Percentiles rank a stretch among this genome's conserved stretches.
Evolutionary conservation across 2,888 invertebrate genomes (phyloP).

Genomic region (Acronicta aceris): DNA sequence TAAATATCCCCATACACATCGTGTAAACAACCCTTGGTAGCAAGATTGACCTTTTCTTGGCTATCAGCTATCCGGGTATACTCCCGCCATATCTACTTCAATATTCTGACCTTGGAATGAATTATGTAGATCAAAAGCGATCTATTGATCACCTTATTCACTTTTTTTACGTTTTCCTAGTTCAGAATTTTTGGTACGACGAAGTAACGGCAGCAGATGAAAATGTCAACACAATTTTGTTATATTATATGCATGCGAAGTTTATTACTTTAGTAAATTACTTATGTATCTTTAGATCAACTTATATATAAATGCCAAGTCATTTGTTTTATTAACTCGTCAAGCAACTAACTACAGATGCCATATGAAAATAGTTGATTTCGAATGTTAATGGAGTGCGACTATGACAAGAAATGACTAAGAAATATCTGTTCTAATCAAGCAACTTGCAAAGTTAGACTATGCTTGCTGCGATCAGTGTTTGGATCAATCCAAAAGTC

Average conservation of each 20-base stretch:
- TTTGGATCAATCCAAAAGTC: no score
- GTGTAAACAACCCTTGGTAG: slow-evolving; percentile 18
- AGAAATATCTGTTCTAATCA: no score
- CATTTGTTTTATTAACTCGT: no score
- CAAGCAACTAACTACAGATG: no score
- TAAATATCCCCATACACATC: slow-evolving; percentile 33
- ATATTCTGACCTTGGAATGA: slow-evolving; percentile 24
- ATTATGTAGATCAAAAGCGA: slow-evolving; percentile 31
- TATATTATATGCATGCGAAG: slow-evolving; percentile 6
- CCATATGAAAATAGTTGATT: no score
- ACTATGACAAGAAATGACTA: no score
- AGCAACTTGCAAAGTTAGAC: no score
- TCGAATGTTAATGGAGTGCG: no score
- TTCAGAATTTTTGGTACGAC: slow-evolving; percentile 13
- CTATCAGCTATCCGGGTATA: slow-evolving; percentile 25
- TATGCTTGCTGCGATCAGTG: no score
- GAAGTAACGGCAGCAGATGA: slow-evolving; percentile 24
- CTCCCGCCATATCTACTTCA: slow-evolving; percentile 19
- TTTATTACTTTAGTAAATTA: slow-evolving; percentile 3
- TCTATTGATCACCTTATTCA: slow-evolving; percentile 20
- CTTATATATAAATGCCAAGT: no score
- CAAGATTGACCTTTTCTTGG: slow-evolving; percentile 34
- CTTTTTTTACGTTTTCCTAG: slow-evolving; percentile 11
- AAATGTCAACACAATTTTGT: slow-evolving; percentile 18
- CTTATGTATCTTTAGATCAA: no score